Percentiles rank a stretch among this genome's conserved stretches.
phyloP scores from a whole-genome alignment of 2,113 vertebrate species.

The Dromiciops gliroides region DNA sequence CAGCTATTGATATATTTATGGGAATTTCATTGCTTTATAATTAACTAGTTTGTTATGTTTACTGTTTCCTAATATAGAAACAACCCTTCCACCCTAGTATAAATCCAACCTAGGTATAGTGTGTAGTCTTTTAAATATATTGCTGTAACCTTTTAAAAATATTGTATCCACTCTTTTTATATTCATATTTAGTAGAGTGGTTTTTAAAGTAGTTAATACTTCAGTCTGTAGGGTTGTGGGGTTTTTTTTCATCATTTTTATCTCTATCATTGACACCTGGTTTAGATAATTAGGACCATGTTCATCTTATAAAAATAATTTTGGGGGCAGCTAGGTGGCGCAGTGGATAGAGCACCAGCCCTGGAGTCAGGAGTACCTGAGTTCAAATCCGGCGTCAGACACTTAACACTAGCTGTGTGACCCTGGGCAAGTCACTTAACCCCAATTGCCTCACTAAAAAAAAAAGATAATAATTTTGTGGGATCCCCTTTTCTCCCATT shows the following conservation, averaged over 20 bases:
- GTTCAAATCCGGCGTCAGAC: too few species aligned
- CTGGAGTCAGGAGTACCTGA: too few species aligned
- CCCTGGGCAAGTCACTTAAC: too few species aligned
- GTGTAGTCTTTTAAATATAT: background rate
- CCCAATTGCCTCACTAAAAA: too few species aligned
- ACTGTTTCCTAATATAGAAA: background rate
- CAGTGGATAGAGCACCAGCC: too few species aligned
- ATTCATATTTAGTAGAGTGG: background rate
- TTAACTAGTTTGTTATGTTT: background rate
- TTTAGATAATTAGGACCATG: background rate
- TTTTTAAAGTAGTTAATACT: background rate
- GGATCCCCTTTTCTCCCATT: background rate
- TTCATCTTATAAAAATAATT: background rate
- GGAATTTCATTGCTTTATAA: background rate
- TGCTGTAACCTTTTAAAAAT: background rate
- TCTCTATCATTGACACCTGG: background rate
- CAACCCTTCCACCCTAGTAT: background rate
- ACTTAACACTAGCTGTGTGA: too few species aligned
- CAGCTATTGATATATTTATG: background rate
- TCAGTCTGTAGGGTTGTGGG: background rate
- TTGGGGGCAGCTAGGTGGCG: too few species aligned
- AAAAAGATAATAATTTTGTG: too few species aligned
- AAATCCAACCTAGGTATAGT: background rate
- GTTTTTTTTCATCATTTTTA: background rate
- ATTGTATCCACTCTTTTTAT: background rate